Base-by-base conservation (phyloP, 1,140 invertebrate species). In the Telenomus remus region DNA sequence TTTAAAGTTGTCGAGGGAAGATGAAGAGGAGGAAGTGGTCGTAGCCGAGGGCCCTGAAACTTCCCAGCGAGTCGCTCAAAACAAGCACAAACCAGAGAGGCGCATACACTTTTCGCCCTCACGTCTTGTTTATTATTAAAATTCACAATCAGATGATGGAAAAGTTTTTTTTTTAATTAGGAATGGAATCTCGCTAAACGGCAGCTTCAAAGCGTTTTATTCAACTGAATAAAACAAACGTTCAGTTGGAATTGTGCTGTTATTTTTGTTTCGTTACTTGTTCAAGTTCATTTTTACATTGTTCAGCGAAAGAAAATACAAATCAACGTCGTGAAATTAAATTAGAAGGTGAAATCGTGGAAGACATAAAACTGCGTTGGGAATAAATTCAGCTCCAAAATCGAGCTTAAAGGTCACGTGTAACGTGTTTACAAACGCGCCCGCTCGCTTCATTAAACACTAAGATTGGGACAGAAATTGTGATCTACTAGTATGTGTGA, bases 361-460 rank as follows among this genome's bases (percentile, higher is more conserved):
- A n/a, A n/a, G 46, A 55, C 63, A 64, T 53, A 27, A 71, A 53
- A 64, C 51, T 35, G 46, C n/a, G n/a, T 13, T 63, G n/a, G 19
- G 46, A 53, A 42, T 12, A 19, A 63, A 53, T 54, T 64, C 19
- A 27, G 39, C 49, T 14, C 10, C 46, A 60, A 66, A 61, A 49
- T 60, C 35, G 37, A 65, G 35, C 49, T 11, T 49, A 60, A 73
- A 73, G 61, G 70, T 65, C 70, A 60, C 46, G 44, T 66, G 46
- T 61, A 46, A 44, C 10, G 55, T 73, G 63, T 73, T 73, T 66
- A 66, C 70, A 73, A 73, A 66, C 70, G 34, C 42, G 56, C 55
- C 46, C 27, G 33, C 55, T 55, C 50, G 11, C 46, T 66, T 74
- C 50, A 46, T 66, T 66, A 66, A 34, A 14, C 35, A 61, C 49